Evolutionary conservation across 2,113 vertebrate genomes (phyloP), one percentile per base, ranked within the genome.

Genomic region (Pardalotus punctatus): DNA sequence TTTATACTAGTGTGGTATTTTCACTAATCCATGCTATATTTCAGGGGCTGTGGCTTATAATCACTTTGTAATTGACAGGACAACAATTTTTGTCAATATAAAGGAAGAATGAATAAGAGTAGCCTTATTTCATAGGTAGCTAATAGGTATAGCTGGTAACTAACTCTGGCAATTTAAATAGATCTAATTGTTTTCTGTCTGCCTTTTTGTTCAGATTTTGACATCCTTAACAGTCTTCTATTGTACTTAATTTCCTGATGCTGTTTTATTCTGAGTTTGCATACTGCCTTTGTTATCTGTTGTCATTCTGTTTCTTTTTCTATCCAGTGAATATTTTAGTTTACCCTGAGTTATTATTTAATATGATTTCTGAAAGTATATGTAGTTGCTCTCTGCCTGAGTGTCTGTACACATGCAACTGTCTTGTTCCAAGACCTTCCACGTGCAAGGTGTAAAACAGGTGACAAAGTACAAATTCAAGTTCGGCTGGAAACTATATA

Each of bases 321-420:
- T 71, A 10, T 36, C 42, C 24, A 35, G 29, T 62, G 19, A 80
- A 40, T 62, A 66, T 86, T 88, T 38, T 35, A 9, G 19, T 47
- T 85, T 80, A 36, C 19, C 4, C 4, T 22, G 61, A 92, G 33
- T 70, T 12, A 38, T 61, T 50, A 65, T 43, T 33, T 45, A 40
- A 56, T 65, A 13, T 40, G 45, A 38, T 71, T 90, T 66, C 65
- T 90, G 71, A 54, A 90, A 54, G 61, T 10, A 14, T 0, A 64
- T 53, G 3, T 81, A 42, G n/a, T 45, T 66, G 12, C 27, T 36
- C 0, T 53, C 27, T 76, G 14, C 21, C 29, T 24, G 5, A 9
- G 11, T 7, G 21, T 43, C n/a, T 4, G 0, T 45, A 9, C 4
- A 1, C 27, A 27, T 70, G 6, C 28, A 60, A 23, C 14, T 27